Percentiles rank a stretch among this genome's conserved stretches.
phyloP scores from a whole-genome alignment of 2,888 invertebrate genomes.

The Gymnocheta viridis region DNA sequence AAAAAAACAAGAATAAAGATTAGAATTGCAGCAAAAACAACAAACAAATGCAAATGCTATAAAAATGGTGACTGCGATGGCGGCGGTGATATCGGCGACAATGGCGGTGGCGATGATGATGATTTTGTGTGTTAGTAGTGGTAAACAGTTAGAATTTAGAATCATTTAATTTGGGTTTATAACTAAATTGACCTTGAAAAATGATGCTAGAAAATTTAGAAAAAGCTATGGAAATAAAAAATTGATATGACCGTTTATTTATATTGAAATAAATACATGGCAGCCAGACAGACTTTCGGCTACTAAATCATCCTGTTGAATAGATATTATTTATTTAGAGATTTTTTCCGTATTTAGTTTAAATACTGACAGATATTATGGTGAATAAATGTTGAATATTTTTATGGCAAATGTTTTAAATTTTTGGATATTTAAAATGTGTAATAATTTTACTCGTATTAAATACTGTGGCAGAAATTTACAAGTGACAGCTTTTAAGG shows the following conservation, averaged over 20 bases:
- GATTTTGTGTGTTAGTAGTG: constrained; percentile 64
- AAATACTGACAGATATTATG: background rate
- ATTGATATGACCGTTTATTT: constrained; percentile 30
- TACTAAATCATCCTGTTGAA: constrained; percentile 33
- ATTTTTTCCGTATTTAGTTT: constrained; percentile 8
- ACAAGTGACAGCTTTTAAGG: no score
- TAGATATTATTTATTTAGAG: constrained; percentile 2
- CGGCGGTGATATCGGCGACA: background rate
- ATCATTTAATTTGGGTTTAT: constrained; percentile 66
- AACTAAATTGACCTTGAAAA: constrained; percentile 69
- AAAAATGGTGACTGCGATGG: background rate
- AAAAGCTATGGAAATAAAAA: background rate
- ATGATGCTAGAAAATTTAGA: constrained; percentile 54
- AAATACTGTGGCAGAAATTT: background rate
- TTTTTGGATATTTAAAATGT: background rate
- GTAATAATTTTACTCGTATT: background rate
- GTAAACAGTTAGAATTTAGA: constrained; percentile 61
- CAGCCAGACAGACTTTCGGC: constrained; percentile 19
- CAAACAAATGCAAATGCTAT: constrained; percentile 6
- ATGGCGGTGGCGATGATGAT: constrained; percentile 18
- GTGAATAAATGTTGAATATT: background rate
- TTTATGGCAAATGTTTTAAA: background rate
- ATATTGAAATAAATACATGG: constrained; percentile 41
- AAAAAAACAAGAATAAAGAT: constrained; percentile 11
- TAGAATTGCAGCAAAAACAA: constrained; percentile 21